Percentiles rank a stretch among this genome's conserved stretches.
Conservation (phyloP, 2,797 vertebrate species). For the Pangasius sanitwongsei region DNA sequence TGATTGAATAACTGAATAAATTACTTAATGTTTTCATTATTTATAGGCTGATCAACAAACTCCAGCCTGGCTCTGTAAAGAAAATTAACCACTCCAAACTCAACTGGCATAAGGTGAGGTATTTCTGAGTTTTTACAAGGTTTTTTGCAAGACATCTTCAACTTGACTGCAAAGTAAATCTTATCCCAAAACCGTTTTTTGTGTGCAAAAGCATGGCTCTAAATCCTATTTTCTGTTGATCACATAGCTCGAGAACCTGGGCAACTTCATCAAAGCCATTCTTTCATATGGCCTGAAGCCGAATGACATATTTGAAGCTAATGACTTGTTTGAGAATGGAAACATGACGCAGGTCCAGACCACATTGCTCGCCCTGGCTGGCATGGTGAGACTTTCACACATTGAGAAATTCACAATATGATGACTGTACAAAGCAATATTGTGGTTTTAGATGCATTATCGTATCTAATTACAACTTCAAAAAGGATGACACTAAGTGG, state of each 20-base stretch:
- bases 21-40: conserved; percentile 7
- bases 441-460: neutral
- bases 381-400: conserved; percentile 74
- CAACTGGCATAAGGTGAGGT: conserved; percentile 87
- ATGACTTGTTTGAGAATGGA: conserved; percentile 88
- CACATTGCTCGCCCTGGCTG: conserved; percentile 82
- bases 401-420: neutral
- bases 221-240: conserved; percentile 30
- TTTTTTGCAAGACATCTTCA: neutral
- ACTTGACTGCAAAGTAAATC: neutral
- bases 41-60: conserved; percentile 84
- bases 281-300: conserved; percentile 86
- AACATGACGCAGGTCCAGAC: conserved; percentile 90
- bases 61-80: conserved; percentile 84
- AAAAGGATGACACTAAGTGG: neutral
- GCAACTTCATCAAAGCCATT: conserved; percentile 88
- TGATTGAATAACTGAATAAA: neutral
- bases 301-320: conserved; percentile 88
- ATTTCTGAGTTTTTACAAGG: neutral
- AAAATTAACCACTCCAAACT: conserved; percentile 86
- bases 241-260: conserved; percentile 85
- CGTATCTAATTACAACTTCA: neutral
- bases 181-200: neutral
- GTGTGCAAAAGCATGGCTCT: neutral
- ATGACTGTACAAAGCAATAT: neutral